These are phyloP conservation scores for Axea sp. DNA, from an alignment of 2,888 invertebrate genomes.

Conservation along the genomic window DNA sequence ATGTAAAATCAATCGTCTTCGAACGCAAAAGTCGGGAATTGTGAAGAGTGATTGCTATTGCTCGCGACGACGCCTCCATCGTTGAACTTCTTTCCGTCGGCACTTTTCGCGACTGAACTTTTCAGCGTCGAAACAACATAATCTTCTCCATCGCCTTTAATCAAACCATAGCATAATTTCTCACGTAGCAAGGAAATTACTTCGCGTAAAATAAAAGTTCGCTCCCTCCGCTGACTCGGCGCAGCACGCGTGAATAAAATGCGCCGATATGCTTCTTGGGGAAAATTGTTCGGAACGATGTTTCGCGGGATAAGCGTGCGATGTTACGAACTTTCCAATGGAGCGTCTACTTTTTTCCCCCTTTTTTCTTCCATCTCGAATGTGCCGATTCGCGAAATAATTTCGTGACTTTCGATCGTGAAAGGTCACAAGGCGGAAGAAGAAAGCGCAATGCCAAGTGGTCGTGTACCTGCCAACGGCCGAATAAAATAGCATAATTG, in stretches of 20 bases:
- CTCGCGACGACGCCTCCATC: too few relatives aligned
- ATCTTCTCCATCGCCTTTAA: neutral
- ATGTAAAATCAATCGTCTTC: too few relatives aligned
- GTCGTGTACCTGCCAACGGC: slow-evolving; percentile 31
- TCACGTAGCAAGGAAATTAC: slow-evolving; percentile 36
- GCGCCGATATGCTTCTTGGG: slow-evolving; percentile 30
- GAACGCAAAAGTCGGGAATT: too few relatives aligned
- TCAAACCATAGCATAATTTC: slow-evolving; percentile 23
- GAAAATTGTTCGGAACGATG: slow-evolving; percentile 43
- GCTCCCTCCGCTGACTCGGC: too few relatives aligned
- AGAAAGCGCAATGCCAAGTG: slow-evolving; percentile 61
- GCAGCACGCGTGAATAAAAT: slow-evolving; percentile 27
- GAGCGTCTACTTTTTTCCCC: slow-evolving; percentile 39
- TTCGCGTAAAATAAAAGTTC: slow-evolving; percentile 21
- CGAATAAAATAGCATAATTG: slow-evolving; percentile 50
- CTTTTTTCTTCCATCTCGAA: slow-evolving; percentile 35
- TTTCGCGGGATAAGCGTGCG: slow-evolving; percentile 36
- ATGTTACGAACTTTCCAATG: slow-evolving; percentile 57
- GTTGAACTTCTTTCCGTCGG: too few relatives aligned
- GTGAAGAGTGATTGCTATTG: too few relatives aligned
- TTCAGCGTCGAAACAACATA: too few relatives aligned
- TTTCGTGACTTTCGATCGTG: slow-evolving; percentile 64
- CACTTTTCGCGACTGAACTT: too few relatives aligned
- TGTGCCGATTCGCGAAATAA: slow-evolving; percentile 62
- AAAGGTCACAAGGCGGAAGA: slow-evolving; percentile 63